Base-by-base conservation (phyloP, 2,113 vertebrate species). In the Rissa tridactyla region DNA sequence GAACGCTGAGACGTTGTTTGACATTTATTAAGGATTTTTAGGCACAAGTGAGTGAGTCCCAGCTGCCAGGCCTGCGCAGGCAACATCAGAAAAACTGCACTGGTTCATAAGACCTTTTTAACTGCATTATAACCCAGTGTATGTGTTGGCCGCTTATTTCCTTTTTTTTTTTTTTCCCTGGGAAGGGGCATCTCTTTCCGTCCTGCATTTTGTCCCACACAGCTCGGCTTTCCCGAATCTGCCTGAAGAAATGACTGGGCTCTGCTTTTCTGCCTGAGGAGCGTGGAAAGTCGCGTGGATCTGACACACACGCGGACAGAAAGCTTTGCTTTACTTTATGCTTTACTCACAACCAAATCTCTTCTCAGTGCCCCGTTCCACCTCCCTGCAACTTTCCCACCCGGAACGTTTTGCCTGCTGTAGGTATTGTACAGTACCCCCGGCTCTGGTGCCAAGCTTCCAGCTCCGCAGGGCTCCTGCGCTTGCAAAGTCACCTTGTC, bases 51-150 rank as follows among this genome's bases (percentile, higher is more conserved):
- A 14, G 6, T 34, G 40, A 61, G 51, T n/a, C 38, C 75, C 75
- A 55, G 57, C 57, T 54, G 70, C 51, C 78, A 72, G 52, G 44
- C 12, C 51, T 32, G 14, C 6, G 23, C 44, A 26, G 51, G n/a
- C 30, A 66, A 16, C 46, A 30, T 26, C 81, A 55, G 40, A 60
- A 77, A 77, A 49, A 4, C 38, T 10, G 13, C 14, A 17, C 27
- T 25, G 18, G 17, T 15, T 80, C 20, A 0, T 25, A 17, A 25
- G 49, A 51, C 8, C 1, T n/a, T n/a, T 64, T 40, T 17, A n/a
- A 20, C 68, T 62, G n/a, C 29, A 4, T 51, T 40, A n/a, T 20
- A 27, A 10, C 9, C 25, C 0, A 2, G 3, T 22, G 11, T 30
- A 30, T 13, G 11, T 3, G 2, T 27, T 25, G 15, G 18, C 6